These are phyloP conservation scores for Pimephales promelas DNA, from an alignment of 2,113 vertebrate species.

Conservation along the genomic window DNA sequence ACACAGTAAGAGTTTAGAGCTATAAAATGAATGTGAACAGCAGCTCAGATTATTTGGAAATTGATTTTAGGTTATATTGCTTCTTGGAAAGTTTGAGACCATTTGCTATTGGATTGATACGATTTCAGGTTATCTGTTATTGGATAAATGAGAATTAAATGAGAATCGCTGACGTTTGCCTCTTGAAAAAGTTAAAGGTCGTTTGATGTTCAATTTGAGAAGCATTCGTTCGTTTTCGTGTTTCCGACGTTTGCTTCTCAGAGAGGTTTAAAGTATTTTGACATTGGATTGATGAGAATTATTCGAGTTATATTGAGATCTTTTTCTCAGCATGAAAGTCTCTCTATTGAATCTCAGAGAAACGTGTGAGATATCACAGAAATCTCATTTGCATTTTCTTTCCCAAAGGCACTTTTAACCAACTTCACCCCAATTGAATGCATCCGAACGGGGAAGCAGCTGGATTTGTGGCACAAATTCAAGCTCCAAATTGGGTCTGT, in stretches of 20 bases:
- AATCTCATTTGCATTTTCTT: neutral
- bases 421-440: neutral
- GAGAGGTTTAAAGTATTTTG: neutral
- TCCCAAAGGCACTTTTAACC: neutral
- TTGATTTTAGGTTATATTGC: neutral
- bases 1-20: neutral
- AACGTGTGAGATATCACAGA: neutral
- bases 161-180: neutral
- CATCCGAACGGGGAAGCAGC: neutral
- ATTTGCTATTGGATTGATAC: neutral
- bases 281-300: neutral
- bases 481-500: constrained; percentile 12
- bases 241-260: too few species aligned
- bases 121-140: neutral
- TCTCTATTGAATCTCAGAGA: neutral
- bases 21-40: neutral
- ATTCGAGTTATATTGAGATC: neutral
- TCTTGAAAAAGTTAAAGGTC: too few species aligned
- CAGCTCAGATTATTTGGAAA: neutral
- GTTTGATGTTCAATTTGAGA: too few species aligned
- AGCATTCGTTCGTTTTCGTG: too few species aligned
- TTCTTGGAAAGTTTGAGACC: neutral
- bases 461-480: constrained; percentile 1
- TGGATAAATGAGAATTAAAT: neutral
- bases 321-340: neutral